Evolutionary conservation across 2,113 vertebrate genomes (phyloP), one percentile per base, ranked within the genome.

Genomic region (Callaeas wilsoni): DNA sequence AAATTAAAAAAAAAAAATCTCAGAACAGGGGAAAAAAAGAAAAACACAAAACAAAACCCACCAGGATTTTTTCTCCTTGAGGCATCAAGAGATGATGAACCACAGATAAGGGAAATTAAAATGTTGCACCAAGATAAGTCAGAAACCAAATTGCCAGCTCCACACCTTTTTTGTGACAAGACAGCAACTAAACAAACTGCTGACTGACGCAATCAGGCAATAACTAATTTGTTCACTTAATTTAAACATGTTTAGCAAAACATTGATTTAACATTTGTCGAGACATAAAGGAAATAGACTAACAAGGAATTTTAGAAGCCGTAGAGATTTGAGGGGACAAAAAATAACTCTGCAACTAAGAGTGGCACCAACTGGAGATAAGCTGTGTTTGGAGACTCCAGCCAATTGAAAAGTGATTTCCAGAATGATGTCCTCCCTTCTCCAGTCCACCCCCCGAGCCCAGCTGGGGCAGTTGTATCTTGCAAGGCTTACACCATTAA

Each of bases 21-120:
- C n/a, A n/a, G n/a, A 73, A 65, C 1, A 16, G 1, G 1, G 1
- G 3, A 2, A 5, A 35, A 42, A 30, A 13, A 1, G 3, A 44
- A 49, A 44, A 73, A 23, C 2, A 8, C 8, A 6, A n/a, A 65
- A 22, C 13, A 35, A 26, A 42, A 12, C 7, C 0, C 6, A 30
- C 1, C 3, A 6, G 22, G 2, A 18, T 25, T 63, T 84, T 67
- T 63, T 46, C 10, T 73, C 13, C 25, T 42, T 47, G 25, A 6
- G 7, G 3, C 25, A n/a, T 49, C 57, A 90, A 49, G 60, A 62
- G 1, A 30, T 35, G 9, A 29, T 26, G 16, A 86, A n/a, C 1
- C 3, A 53, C 16, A 22, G 10, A 21, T 14, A 75, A 1, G 7
- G 12, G 14, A 64, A 79, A 70, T 12, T 4, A 13, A 74, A 57